Conservation (phyloP, 2,888 invertebrate genomes). For the Balanococcus diminutus region DNA sequence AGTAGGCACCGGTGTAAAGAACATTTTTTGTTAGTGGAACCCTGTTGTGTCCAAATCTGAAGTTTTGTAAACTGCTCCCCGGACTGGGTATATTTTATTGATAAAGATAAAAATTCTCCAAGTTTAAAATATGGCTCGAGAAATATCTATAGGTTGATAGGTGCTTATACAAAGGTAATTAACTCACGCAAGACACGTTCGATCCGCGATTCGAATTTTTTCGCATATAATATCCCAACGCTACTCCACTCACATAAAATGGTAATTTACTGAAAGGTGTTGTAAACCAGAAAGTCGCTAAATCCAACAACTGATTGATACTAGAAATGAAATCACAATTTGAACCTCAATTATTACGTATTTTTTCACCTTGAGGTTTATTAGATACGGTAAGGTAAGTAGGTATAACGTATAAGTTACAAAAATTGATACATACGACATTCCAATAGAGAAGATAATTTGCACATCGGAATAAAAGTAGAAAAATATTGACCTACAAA, state of each 20-base stretch:
- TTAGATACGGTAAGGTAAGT: too few relatives aligned
- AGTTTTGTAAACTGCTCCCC: too few relatives aligned
- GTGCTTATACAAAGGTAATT: neutral
- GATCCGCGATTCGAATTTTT: neutral
- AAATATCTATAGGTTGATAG: too few relatives aligned
- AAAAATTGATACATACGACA: neutral
- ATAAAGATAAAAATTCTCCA: too few relatives aligned
- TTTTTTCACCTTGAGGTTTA: too few relatives aligned
- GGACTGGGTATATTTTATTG: too few relatives aligned
- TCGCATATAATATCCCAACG: neutral
- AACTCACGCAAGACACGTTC: neutral
- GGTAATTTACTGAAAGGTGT: neutral
- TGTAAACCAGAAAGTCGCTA: too few relatives aligned
- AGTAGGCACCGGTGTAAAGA: too few relatives aligned
- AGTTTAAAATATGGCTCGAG: too few relatives aligned
- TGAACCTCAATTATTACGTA: neutral
- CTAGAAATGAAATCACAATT: neutral
- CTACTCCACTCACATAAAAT: neutral
- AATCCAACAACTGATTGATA: neutral
- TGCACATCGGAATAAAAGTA: neutral
- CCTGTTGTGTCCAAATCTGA: too few relatives aligned
- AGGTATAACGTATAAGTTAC: too few relatives aligned
- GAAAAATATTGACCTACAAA: neutral
- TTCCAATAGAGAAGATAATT: neutral
- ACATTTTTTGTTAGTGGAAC: too few relatives aligned